These are phyloP conservation scores for Rhingia rostrata DNA, from an alignment of 2,888 invertebrate species.

Conservation along the genomic window DNA sequence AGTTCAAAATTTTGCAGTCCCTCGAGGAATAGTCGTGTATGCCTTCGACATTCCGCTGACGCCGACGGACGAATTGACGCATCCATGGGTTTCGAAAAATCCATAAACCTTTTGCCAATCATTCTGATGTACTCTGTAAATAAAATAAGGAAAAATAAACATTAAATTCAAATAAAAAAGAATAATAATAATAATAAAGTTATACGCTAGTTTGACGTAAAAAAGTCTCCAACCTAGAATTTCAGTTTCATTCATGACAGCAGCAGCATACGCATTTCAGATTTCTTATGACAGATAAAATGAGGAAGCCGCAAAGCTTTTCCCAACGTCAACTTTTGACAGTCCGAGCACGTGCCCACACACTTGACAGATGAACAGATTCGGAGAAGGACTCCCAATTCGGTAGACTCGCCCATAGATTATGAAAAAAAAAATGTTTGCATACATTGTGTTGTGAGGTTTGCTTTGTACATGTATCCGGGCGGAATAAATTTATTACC, in stretches of 20 bases:
- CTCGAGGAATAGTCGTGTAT: conserved; percentile 79
- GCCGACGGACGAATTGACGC: conserved; percentile 79
- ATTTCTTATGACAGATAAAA: conserved; percentile 47
- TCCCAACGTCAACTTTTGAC: not conserved
- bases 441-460: conserved; percentile 44
- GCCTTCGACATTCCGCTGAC: conserved; percentile 78
- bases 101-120: conserved; percentile 79
- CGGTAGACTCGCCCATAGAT: conserved; percentile 64
- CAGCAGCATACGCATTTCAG: conserved; percentile 51
- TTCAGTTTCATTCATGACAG: conserved; percentile 48
- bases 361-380: conserved; percentile 55
- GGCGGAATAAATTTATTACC: conserved; percentile 65
- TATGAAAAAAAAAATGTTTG: conserved; percentile 39
- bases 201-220: conserved; percentile 66
- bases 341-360: conserved; percentile 44
- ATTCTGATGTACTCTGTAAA: conserved; percentile 80
- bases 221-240: conserved; percentile 11
- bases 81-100: conserved; percentile 80
- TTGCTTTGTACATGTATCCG: conserved; percentile 58
- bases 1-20: conserved; percentile 81
- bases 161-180: conserved; percentile 22
- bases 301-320: conserved; percentile 56
- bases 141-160: conserved; percentile 35
- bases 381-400: conserved; percentile 60
- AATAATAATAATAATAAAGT: not conserved